Evolutionary conservation across 53 echinoderm and acorn worm genomes (phyloP), one percentile per base, ranked within the genome.

Genomic region (Hippasteria phrygiana): DNA sequence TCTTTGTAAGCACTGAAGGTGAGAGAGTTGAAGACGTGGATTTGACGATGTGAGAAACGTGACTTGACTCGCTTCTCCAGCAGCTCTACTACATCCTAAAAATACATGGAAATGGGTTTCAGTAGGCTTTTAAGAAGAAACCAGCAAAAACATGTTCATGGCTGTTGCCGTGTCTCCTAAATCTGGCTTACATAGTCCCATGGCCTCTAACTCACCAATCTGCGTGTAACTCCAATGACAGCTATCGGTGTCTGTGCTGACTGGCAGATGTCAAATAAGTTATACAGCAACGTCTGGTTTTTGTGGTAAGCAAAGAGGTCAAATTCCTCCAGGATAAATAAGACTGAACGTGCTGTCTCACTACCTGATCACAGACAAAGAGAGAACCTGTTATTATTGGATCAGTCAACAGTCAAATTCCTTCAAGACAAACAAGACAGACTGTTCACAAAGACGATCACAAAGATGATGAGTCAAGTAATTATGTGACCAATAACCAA

Each of bases 251-350:
- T 95, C 79, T 97, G 97, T 0, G 95, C 95, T 72, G 97, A 97
- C 67, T 97, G 95, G 54, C 93, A 95, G 17, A 97, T 80, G 54
- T 97, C 97, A 94, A 97, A 97, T 13, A 97, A 89, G 50, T 97
- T 97, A 70, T 97, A 97, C 24, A 97, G 91, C 45, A 97, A 77
- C 13, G 97, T 95, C 62, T 97, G 97, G 77, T 97, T 97, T 78
- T 94, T 95, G 33, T 97, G 97, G 55, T 95, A 91, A 32, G 97
- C 97, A 94, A 95, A 97, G 38, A 97, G 80, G 54, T 97, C 97
- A 89, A 97, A 97, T 43, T 97, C 97, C 35, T 97, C 97, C 65
- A 97, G 75, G 32, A 97, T 55, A 34, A 97, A 97, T 24, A 97
- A 78, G n/a, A 97, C 92, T 31, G 95, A 92, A 54, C 91, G 87